Evolutionary conservation across 2,888 invertebrate genomes (phyloP), one percentile per base, ranked within the genome.

Genomic region (Dendrolimus houi): DNA sequence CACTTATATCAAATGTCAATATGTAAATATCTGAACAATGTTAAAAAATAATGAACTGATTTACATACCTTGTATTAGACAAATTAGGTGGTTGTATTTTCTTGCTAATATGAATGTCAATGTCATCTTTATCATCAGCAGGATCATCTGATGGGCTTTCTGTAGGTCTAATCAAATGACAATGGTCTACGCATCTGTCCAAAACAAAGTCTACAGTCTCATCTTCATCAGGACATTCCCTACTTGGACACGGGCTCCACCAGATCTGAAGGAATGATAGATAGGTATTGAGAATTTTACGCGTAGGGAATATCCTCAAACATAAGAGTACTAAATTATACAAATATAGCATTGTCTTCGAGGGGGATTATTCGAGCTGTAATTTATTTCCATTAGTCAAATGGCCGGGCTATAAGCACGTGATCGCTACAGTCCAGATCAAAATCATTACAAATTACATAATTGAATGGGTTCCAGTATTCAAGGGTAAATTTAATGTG

Each of bases 241-340:
- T 90, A 68, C 95, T 95, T 0, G 95, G 94, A 71, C 95, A 96
- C 0, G 95, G 95, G 72, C 95, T 95, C 95, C 95, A 96, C 95
- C 95, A 96, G 52, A 95, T 94, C 94, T 94, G 72, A 10, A 66
- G 10, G 47, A 14, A 55, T 61, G 52, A 52, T 52, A 53, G 1
- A 10, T 40, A 54, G 53, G 41, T 53, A 29, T 6, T 29, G 29
- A 52, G 12, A 55, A 56, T 53, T 40, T 14, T 14, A 13, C 10
- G 29, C 29, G 6, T 53, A 17, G 14, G 6, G 14, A 53, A 53
- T 13, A 52, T 10, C 13, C n/a, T 52, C 13, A 9, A 52, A 8
- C 13, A 13, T 13, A 52, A 9, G 10, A n/a, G 52, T n/a, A 55
- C 40, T 29, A 29, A 29, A 29, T 29, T 41, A 52, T 54, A 52